Evolutionary conservation across 2,888 invertebrate species (phyloP).

Genomic region (Andrena chrysosceles): DNA sequence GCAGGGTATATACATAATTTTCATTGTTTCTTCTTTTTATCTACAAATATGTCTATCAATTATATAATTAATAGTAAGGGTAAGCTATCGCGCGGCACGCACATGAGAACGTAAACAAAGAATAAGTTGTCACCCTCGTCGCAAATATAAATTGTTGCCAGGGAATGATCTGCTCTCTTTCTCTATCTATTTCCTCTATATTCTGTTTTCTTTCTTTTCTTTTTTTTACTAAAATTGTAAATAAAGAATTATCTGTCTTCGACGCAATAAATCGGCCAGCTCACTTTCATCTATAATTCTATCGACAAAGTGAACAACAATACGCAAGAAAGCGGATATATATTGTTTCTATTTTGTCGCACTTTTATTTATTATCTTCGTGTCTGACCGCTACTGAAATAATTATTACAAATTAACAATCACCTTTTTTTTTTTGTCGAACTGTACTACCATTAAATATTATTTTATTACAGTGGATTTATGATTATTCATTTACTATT

Average conservation of each 20-base stretch:
- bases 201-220: background rate
- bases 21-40: slow-evolving; percentile 30
- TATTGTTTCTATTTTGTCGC: slow-evolving; percentile 42
- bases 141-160: slow-evolving; percentile 32
- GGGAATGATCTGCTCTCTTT: slow-evolving; percentile 23
- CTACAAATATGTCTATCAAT: slow-evolving; percentile 44
- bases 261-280: slow-evolving; percentile 36
- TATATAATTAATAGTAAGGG: slow-evolving; percentile 39
- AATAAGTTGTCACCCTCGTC: slow-evolving; percentile 18
- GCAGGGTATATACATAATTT: slow-evolving; percentile 49
- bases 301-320: slow-evolving; percentile 15
- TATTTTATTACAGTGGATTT: slow-evolving; percentile 71
- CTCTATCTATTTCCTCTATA: background rate
- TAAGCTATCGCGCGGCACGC: slow-evolving; percentile 23
- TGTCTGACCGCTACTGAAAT: slow-evolving; percentile 70
- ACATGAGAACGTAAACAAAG: slow-evolving; percentile 15
- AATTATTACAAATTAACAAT: slow-evolving; percentile 81
- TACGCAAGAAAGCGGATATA: slow-evolving; percentile 38
- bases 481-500: slow-evolving; percentile 64
- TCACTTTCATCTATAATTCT: slow-evolving; percentile 23
- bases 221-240: slow-evolving; percentile 52
- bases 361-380: slow-evolving; percentile 68
- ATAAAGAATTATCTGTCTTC: slow-evolving; percentile 48
- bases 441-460: slow-evolving; percentile 77
- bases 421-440: slow-evolving; percentile 67